A percentile compares a stretch with the other conserved stretches of the same genome.
phyloP scores from a whole-genome alignment of 2,113 vertebrate species.

The Prolemur simus region DNA sequence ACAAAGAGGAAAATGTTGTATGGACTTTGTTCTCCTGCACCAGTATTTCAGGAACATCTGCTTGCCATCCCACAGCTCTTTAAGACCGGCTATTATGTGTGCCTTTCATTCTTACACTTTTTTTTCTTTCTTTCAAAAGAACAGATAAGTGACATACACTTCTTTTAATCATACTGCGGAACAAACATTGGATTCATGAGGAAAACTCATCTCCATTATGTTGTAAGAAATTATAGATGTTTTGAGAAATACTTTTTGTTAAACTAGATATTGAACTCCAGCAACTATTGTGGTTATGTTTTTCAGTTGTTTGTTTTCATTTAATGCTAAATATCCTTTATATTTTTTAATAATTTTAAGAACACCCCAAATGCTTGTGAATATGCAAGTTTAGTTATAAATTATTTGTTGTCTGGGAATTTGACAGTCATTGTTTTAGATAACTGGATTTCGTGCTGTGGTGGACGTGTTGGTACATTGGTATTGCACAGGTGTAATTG shows the following conservation, averaged over 20 bases:
- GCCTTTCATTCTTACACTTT: conserved; percentile 62
- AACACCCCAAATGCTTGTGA: conserved; percentile 65
- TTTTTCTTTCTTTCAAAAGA: not conserved
- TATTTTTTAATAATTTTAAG: conserved; percentile 75
- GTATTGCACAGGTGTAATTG: conserved; percentile 24
- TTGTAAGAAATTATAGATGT: conserved; percentile 64
- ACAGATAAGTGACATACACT: too few relatives aligned
- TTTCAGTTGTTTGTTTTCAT: conserved; percentile 70
- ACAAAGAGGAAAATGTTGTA: conserved; percentile 64
- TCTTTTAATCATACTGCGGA: conserved; percentile 34
- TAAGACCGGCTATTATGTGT: conserved; percentile 64
- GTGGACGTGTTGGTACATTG: conserved; percentile 18
- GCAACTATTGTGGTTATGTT: conserved; percentile 67
- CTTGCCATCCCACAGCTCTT: conserved; percentile 70
- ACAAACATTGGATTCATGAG: conserved; percentile 18
- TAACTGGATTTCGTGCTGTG: conserved; percentile 72
- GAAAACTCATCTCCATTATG: conserved; percentile 63
- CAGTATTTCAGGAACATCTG: conserved; percentile 76
- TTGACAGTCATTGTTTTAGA: conserved; percentile 37
- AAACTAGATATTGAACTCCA: conserved; percentile 60
- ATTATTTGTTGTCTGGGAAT: conserved; percentile 69
- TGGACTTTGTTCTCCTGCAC: conserved; percentile 70
- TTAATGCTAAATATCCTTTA: conserved; percentile 72
- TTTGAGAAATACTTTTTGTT: conserved; percentile 69
- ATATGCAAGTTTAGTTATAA: conserved; percentile 65